These are phyloP conservation scores for Pelochelys cantorii DNA, from an alignment of 2,797 vertebrate genomes.

Conservation along the genomic window DNA sequence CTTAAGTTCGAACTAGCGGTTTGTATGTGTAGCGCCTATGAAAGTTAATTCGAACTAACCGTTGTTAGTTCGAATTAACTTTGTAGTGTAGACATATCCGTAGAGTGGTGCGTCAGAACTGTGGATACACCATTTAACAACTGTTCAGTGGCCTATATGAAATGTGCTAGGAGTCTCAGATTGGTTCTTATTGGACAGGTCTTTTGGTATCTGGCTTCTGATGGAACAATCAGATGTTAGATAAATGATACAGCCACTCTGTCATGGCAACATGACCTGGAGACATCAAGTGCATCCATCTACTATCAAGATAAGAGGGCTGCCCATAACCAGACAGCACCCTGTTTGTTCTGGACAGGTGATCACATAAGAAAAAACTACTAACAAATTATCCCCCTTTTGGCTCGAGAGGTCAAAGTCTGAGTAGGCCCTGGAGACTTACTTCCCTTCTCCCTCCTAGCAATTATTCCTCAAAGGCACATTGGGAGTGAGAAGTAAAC, in stretches of 20 bases:
- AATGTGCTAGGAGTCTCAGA: background rate
- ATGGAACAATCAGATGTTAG: background rate
- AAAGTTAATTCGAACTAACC: too few relatives aligned
- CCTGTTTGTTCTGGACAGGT: background rate
- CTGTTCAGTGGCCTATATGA: background rate
- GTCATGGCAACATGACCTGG: background rate
- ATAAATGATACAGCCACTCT: background rate
- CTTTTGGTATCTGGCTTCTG: background rate
- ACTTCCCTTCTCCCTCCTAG: background rate
- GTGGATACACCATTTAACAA: background rate
- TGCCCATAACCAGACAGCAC: background rate
- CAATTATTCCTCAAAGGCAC: background rate
- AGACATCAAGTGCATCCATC: background rate
- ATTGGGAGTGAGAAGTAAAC: background rate
- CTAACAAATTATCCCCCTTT: background rate
- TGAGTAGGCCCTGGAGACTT: background rate
- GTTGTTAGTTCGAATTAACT: too few relatives aligned
- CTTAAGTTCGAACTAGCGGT: too few relatives aligned
- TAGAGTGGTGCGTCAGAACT: background rate
- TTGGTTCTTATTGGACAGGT: background rate
- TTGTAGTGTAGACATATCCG: too few relatives aligned
- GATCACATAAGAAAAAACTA: background rate
- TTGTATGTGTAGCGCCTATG: too few relatives aligned
- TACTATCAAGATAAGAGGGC: background rate
- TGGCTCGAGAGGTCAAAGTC: background rate